Base-by-base conservation (phyloP, 1,140 invertebrate species). In the Cyrtorhinus lividipennis region DNA sequence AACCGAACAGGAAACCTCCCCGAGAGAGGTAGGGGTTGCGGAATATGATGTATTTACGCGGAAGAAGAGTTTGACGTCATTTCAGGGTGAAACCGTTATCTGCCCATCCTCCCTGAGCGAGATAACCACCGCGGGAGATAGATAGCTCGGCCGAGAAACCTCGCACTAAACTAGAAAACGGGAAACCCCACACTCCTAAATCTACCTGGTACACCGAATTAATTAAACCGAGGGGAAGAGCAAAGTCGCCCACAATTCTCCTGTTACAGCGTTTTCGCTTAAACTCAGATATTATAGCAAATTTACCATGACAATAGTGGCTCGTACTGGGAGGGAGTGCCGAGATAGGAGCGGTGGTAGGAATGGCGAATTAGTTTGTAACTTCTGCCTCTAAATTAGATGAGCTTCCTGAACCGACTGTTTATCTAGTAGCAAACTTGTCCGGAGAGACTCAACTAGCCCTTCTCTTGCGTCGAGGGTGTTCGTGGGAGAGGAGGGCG, bases 231-330 rank as follows among this genome's bases (percentile, higher is more conserved):
- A 2, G 5, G 38, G 30, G 60, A 24, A 61, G 24, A 8, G 26
- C 8, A n/a, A n/a, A n/a, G n/a, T n/a, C n/a, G n/a, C n/a, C n/a
- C n/a, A n/a, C n/a, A n/a, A n/a, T n/a, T n/a, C n/a, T 53, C 20
- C 20, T 20, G 20, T 10, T 10, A 44, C 38, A 38, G 10, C 8
- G 48, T 53, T 53, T 53, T 53, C 48, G 30, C 23, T 22, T 26
- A 44, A 61, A 46, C 60, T 61, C 22, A 44, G 60, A 61, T 26
- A 61, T 61, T 61, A 61, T 61, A 61, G 60, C 60, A 61, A 61
- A 61, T 61, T 61, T 61, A 61, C 27, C 60, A 61, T 61, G 60
- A 61, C 60, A 61, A 61, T 61, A 61, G 58, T 60, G 30, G 18
- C n/a, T n/a, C n/a, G n/a, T n/a, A n/a, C n/a, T n/a, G 26, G 24